Conservation (phyloP, 2,113 vertebrate species). For the Himantopus leucocephalus region DNA sequence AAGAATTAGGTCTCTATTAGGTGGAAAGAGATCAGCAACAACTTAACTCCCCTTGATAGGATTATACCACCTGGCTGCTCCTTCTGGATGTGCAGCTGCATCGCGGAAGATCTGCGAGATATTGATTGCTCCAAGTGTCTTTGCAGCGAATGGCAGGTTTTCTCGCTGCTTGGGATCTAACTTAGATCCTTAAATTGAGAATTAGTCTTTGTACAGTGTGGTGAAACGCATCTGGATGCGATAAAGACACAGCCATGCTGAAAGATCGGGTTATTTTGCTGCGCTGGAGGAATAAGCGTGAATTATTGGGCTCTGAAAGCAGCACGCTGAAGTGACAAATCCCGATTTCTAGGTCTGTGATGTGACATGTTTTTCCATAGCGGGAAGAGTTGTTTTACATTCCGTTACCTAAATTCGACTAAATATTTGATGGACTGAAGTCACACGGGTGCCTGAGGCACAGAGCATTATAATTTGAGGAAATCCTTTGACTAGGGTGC, state of each 20-base stretch:
- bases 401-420: background rate
- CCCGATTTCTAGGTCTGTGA: rapidly evolving
- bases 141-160: background rate
- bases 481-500: background rate
- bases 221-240: background rate
- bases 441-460: background rate
- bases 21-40: constrained; percentile 8
- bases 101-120: background rate
- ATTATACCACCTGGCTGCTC: background rate
- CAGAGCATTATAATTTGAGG: background rate
- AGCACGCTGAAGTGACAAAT: background rate
- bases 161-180: background rate
- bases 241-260: background rate
- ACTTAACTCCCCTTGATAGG: constrained; percentile 25
- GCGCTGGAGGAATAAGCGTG: background rate
- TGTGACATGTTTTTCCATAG: background rate
- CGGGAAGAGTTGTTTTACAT: background rate
- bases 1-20: constrained; percentile 40
- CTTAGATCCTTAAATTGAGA: background rate
- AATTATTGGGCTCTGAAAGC: background rate
- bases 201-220: background rate
- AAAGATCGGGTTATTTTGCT: background rate
- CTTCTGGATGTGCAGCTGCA: background rate
- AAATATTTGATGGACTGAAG: background rate
- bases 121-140: background rate